Conservation (phyloP, 2,113 vertebrate species). For the Marmota monax region DNA sequence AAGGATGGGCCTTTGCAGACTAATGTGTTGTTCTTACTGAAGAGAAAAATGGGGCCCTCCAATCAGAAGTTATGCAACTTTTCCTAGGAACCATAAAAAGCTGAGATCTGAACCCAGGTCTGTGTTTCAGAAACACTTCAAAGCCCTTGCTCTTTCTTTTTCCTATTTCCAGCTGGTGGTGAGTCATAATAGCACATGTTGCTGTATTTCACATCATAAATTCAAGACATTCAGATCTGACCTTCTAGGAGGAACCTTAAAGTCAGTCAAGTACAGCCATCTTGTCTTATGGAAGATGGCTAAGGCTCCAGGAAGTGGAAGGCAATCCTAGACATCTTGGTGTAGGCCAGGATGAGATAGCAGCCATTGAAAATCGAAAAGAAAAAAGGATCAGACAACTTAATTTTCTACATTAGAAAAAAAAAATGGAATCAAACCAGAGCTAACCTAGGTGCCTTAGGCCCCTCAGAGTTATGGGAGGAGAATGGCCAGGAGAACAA, state of each 20-base stretch:
- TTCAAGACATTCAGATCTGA: background rate
- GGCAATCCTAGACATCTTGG: no score
- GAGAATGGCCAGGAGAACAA: background rate
- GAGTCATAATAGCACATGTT: background rate
- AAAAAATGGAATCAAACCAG: background rate
- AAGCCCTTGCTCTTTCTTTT: background rate
- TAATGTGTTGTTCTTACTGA: background rate
- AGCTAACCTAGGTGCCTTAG: background rate
- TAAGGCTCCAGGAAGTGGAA: background rate
- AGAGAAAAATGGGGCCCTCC: background rate
- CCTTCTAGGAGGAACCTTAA: background rate
- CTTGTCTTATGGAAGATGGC: background rate
- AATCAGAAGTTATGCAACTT: background rate
- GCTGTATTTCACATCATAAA: background rate
- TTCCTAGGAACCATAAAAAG: background rate
- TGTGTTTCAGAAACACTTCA: background rate
- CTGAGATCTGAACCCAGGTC: background rate
- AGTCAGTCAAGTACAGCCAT: background rate
- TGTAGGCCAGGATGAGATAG: no score
- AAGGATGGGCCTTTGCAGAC: background rate
- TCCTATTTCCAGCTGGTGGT: background rate
- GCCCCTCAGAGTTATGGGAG: background rate
- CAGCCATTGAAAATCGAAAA: background rate
- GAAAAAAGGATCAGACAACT: background rate
- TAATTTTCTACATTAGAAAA: background rate